These are phyloP conservation scores for Hydrotaea diabolus DNA, from an alignment of 2,888 invertebrate genomes.

Conservation along the genomic window DNA sequence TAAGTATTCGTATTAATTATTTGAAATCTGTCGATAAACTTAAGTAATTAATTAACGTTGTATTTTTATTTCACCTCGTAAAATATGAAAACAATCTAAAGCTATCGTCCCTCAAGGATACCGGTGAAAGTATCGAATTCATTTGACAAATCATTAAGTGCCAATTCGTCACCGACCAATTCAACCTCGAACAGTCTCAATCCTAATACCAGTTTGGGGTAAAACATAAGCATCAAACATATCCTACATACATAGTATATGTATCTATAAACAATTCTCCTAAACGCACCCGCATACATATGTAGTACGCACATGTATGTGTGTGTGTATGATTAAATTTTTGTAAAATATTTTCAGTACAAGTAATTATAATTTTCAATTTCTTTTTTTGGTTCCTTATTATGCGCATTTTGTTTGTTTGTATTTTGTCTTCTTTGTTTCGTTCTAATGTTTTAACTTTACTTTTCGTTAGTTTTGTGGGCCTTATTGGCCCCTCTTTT, in stretches of 20 bases:
- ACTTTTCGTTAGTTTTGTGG: neutral
- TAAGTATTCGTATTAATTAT: constrained; percentile 4
- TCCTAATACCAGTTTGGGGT: constrained; percentile 79
- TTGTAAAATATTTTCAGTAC: constrained; percentile 20
- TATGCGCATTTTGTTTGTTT: neutral
- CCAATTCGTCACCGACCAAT: constrained; percentile 78
- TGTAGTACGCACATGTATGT: neutral
- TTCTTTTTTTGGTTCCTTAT: constrained; percentile 11
- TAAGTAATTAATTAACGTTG: constrained; percentile 21
- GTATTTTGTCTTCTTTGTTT: constrained; percentile 30
- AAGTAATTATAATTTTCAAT: constrained; percentile 46
- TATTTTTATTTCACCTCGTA: constrained; percentile 49
- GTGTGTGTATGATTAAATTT: neutral
- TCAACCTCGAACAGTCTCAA: constrained; percentile 76
- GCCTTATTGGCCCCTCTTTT: no score
- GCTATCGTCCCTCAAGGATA: constrained; percentile 80
- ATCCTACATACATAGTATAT: neutral
- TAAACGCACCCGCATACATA: constrained; percentile 25
- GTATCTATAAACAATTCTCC: constrained; percentile 6
- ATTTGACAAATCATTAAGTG: constrained; percentile 76
- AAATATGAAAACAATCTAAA: constrained; percentile 51
- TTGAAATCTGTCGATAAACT: neutral
- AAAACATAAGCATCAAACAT: constrained; percentile 69
- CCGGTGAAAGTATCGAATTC: constrained; percentile 78
- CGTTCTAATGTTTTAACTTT: constrained; percentile 25